Evolutionary conservation across 2,113 vertebrate species (phyloP), one percentile per base, ranked within the genome.

Genomic region (Eurystomus gularis): DNA sequence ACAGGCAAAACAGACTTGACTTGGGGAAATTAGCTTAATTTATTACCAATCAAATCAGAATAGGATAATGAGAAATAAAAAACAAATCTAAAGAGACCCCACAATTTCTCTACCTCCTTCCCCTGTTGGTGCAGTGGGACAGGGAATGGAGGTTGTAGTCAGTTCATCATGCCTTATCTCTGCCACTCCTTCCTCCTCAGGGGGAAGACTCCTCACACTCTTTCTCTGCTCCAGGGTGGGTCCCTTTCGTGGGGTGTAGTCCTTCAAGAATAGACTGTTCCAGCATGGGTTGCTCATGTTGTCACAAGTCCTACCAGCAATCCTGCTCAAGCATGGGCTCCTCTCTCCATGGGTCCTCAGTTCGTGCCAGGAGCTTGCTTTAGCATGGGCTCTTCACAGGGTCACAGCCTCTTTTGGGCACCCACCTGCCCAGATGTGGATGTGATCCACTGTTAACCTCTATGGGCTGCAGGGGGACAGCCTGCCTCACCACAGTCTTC

Each of bases 271-370:
- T 26, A 58, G 16, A 29, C 28, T 68, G 21, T 35, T 55, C 21
- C 21, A 5, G 0, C 2, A 4, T n/a, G 31, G 13, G 23, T 4
- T 25, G 5, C 18, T 7, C n/a, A 17, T 0, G 0, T 33, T 44
- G 13, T 13, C 24, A 29, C 25, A 23, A 16, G 6, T 51, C 19
- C 40, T 82, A 35, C 18, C 49, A 39, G 57, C 35, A 61, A 49
- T 8, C 31, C 46, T 61, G 46, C 17, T 61, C 25, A 24, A 20
- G n/a, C 3, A 4, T 9, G 48, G 12, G 35, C 35, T 76, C 3
- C 7, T 75, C 21, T 61, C 6, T 42, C 10, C 24, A 13, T 0
- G 0, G 48, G 40, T 10, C 12, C 31, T 24, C 29, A 31, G 21
- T 6, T 42, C 18, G 31, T 81, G 48, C 15, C 42, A 39, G 62